Conservation (phyloP, 2,888 invertebrate genomes). For the Acrocyrtus sp. region DNA sequence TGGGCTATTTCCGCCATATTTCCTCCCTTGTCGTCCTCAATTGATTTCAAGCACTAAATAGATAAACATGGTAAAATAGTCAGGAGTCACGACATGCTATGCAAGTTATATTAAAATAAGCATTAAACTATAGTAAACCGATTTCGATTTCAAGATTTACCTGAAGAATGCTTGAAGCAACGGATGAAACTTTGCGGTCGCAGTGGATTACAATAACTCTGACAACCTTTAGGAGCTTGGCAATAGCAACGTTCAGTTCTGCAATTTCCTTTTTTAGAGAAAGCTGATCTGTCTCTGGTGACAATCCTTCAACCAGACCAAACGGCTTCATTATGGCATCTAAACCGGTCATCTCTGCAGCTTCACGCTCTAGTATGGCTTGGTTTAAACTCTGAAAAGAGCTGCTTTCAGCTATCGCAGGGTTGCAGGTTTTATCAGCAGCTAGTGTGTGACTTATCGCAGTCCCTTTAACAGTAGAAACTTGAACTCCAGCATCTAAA, state of each 20-base stretch:
- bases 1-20: slow-evolving; percentile 55
- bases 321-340: slow-evolving; percentile 45
- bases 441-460: background rate
- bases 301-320: slow-evolving; percentile 29
- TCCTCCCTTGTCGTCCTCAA: slow-evolving; percentile 57
- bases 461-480: background rate
- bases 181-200: slow-evolving; percentile 59
- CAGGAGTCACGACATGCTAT: slow-evolving; percentile 5
- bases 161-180: slow-evolving; percentile 62
- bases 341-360: slow-evolving; percentile 54
- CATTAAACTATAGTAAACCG: too few species aligned
- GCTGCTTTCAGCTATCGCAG: slow-evolving; percentile 32
- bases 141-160: too few species aligned
- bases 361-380: slow-evolving; percentile 61
- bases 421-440: background rate
- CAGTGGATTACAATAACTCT: slow-evolving; percentile 60
- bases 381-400: slow-evolving; percentile 60
- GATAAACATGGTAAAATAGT: too few species aligned
- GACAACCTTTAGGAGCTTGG: slow-evolving; percentile 55
- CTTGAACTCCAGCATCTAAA: slow-evolving; percentile 1
- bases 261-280: slow-evolving; percentile 54
- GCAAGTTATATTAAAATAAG: too few species aligned
- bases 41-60: slow-evolving; percentile 57
- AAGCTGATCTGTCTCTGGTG: slow-evolving; percentile 45
- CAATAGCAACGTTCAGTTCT: slow-evolving; percentile 57